These are phyloP conservation scores for Bufotes viridis DNA, from an alignment of 2,797 vertebrate genomes.

Conservation along the genomic window DNA sequence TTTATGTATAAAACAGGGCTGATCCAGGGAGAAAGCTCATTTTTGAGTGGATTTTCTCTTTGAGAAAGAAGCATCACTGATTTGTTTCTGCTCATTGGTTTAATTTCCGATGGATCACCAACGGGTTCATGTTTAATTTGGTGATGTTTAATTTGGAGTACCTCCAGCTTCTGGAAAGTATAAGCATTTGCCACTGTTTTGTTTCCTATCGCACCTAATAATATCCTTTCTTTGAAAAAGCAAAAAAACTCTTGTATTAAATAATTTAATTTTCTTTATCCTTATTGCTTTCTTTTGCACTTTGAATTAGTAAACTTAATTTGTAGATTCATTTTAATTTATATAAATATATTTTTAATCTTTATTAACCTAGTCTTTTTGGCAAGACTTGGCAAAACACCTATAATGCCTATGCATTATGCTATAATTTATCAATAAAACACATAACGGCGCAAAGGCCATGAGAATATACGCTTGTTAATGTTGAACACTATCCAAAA, in stretches of 20 bases:
- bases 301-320: not conserved
- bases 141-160: not conserved
- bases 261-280: not conserved
- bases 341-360: no score
- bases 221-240: not conserved
- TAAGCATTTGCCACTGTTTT: not conserved
- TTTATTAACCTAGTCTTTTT: no score
- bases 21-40: slow-evolving; percentile 1
- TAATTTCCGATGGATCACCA: slow-evolving; percentile 17
- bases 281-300: not conserved
- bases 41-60: not conserved
- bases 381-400: no score
- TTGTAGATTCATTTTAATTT: no score
- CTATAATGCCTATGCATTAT: no score
- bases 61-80: not conserved
- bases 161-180: not conserved
- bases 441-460: no score
- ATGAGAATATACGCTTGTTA: no score
- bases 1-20: slow-evolving; percentile 34
- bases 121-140: slow-evolving; percentile 5
- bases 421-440: no score
- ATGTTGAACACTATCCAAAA: no score
- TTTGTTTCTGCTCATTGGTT: slow-evolving; percentile 25
- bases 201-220: not conserved
- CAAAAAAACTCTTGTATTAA: not conserved